Conservation (phyloP, 1,140 invertebrate species). For the Lordiphosa mommai region DNA sequence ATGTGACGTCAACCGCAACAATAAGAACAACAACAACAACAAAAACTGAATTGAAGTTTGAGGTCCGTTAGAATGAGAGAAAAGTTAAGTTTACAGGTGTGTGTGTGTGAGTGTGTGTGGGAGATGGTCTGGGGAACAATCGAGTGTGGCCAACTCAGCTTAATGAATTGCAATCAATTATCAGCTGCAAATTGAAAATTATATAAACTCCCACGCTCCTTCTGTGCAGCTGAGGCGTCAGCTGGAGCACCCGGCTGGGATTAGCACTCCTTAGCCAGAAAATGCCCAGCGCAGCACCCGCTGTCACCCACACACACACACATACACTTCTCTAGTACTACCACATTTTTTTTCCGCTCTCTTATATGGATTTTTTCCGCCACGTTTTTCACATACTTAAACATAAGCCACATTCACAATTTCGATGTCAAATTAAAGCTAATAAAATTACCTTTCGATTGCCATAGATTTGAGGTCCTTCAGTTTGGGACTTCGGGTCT, state of each 20-base stretch:
- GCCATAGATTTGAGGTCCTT: constrained; percentile 22
- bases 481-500: constrained; percentile 13
- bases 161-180: too few relatives aligned
- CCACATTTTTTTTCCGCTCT: constrained; percentile 55
- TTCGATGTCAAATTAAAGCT: constrained; percentile 46
- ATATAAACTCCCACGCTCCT: not conserved
- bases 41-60: constrained; percentile 1
- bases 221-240: constrained; percentile 25
- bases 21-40: not conserved
- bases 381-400: constrained; percentile 66
- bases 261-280: constrained; percentile 32
- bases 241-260: constrained; percentile 15
- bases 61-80: constrained; percentile 2
- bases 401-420: constrained; percentile 24
- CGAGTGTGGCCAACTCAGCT: too few relatives aligned
- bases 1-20: constrained; percentile 7
- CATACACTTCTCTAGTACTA: constrained; percentile 41
- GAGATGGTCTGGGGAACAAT: too few relatives aligned
- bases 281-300: constrained; percentile 67
- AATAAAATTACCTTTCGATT: constrained; percentile 43
- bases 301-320: constrained; percentile 30
- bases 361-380: constrained; percentile 68
- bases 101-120: too few relatives aligned
- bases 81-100: not conserved
- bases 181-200: too few relatives aligned